Conservation (phyloP, 2,113 vertebrate species). For the Pseudonaja textilis region DNA sequence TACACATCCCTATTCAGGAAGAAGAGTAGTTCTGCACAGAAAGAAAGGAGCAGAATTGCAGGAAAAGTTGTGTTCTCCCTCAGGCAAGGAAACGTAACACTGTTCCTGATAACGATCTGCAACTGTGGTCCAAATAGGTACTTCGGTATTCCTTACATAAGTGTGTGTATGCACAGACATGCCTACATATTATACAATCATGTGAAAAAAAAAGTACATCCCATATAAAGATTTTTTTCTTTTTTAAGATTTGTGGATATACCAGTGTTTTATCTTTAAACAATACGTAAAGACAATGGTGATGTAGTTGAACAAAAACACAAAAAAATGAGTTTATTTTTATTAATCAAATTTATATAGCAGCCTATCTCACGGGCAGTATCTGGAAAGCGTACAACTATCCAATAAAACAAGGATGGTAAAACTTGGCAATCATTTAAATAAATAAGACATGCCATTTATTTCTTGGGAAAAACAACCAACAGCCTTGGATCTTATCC, state of each 20-base stretch:
- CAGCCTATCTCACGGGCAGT: neutral
- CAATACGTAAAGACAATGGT: neutral
- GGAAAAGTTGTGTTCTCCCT: neutral
- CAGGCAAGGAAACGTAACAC: neutral
- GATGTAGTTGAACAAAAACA: neutral
- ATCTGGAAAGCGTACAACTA: neutral
- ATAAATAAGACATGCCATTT: neutral
- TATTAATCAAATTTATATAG: neutral
- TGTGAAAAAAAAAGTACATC: neutral
- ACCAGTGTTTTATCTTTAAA: neutral
- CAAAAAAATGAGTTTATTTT: neutral
- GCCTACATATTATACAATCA: neutral
- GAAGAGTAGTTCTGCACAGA: neutral
- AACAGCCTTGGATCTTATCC: neutral
- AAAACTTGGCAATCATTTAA: neutral
- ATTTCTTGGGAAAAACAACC: neutral
- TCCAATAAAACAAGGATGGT: neutral
- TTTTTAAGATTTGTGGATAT: neutral
- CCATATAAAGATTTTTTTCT: neutral
- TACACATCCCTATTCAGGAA: neutral
- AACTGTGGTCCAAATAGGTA: neutral
- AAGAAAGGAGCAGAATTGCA: no score
- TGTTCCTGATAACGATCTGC: neutral
- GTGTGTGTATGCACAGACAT: neutral
- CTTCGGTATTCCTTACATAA: neutral